phyloP scores from a whole-genome alignment of 37 sponge, comb jelly and placozoan species.

The Geodia barretti region DNA sequence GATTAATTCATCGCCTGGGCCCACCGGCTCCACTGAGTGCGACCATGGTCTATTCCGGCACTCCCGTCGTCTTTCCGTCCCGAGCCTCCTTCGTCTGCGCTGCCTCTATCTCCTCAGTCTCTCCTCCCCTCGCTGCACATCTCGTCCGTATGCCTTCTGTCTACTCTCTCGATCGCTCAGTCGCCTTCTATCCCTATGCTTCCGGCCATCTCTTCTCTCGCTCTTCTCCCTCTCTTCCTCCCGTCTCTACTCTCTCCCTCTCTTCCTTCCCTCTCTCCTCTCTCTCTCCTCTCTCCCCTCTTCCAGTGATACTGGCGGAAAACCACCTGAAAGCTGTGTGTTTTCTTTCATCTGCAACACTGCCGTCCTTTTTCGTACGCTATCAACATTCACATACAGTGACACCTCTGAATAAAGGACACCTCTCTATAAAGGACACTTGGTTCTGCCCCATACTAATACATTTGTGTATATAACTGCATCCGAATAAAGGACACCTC shows the following conservation, averaged over 20 bases:
- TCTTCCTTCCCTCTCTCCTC: background rate
- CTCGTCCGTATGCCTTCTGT: no score
- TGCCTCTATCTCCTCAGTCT: background rate
- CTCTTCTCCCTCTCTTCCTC: background rate
- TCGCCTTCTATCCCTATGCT: background rate
- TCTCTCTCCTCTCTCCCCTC: background rate
- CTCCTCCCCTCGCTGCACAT: background rate
- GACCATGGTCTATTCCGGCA: background rate
- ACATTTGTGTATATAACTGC: no score
- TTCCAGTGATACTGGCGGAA: conserved; percentile 70
- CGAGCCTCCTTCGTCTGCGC: background rate
- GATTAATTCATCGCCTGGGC: no score
- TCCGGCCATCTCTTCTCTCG: background rate
- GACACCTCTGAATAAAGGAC: no score
- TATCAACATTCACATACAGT: no score
- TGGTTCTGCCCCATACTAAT: no score
- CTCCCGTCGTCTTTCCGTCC: background rate
- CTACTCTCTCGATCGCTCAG: background rate
- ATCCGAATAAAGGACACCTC: no score
- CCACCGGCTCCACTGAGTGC: no score
- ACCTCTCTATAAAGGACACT: no score
- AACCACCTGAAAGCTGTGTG: conserved; percentile 77
- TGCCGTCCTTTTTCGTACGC: background rate
- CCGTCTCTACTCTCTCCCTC: background rate
- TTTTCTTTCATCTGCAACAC: conserved; percentile 57